Base-by-base conservation (phyloP, 92 coral and sea anemone species). In the Bergia sp. region DNA sequence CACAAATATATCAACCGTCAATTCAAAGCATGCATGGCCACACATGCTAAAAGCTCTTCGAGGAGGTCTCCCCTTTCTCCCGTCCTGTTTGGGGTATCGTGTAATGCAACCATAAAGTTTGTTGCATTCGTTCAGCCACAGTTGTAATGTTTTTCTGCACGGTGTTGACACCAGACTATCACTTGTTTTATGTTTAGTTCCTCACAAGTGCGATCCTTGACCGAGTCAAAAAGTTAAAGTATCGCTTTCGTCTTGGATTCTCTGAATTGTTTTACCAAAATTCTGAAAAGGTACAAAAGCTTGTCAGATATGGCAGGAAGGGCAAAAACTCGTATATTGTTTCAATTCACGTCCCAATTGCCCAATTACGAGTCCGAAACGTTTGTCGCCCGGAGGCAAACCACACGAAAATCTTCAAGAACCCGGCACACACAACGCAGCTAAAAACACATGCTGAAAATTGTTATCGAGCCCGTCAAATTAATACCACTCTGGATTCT, bases 201-300 rank as follows among this genome's bases (percentile, higher is more conserved):
- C 44, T 20, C 12, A 77, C 81, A 11, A 77, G 57, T 43, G n/a
- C 18, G 61, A 84, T 69, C 87, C 66, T 84, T 71, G 87, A 84
- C 78, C 72, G 37, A 40, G 37, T 65, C 76, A 66, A 42, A 38
- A 84, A 37, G 8, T 65, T 23, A 21, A 43, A 53, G 43, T 84
- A 43, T 84, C 79, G 23, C 23, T 84, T 73, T 69, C 87, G 8
- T 69, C n/a, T 11, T 37, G 47, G n/a, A 67, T 83, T 71, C 77
- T 72, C 87, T 69, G 18, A 43, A 83, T 83, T 42, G 61, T 66
- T 83, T 45, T 38, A 43, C 42, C 79, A 13, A 53, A 66, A 83
- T 42, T 23, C 13, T 67, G 37, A 7, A 79, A 79, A 45, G 65
- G 64, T 79, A 79, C 20, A 79, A 78, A 18, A 29, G 44, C 50